Conservation (phyloP, 1,140 invertebrate genomes). For the Drosophila sturtevanti region DNA sequence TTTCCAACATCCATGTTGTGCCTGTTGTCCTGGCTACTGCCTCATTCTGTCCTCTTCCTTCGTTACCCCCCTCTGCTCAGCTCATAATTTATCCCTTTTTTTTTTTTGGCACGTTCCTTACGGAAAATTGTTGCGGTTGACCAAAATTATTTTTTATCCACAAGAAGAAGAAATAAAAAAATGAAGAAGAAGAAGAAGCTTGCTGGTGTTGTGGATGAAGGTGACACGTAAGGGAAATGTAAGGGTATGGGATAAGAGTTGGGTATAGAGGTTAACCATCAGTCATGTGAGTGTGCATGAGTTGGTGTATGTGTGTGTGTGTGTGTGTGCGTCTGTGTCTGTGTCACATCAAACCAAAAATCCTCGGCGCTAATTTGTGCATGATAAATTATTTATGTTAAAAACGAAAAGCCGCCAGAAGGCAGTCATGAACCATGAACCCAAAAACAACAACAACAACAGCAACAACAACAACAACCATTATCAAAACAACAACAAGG, state of each 20-base stretch:
- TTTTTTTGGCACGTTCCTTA: conserved; percentile 47
- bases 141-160: conserved; percentile 63
- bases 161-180: conserved; percentile 13
- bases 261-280: conserved; percentile 39
- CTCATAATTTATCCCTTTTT: conserved; percentile 53
- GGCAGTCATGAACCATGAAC: conserved; percentile 12
- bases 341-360: conserved; percentile 59
- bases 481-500: conserved; percentile 11
- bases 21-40: conserved; percentile 24
- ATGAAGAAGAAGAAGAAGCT: conserved; percentile 22
- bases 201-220: neutral
- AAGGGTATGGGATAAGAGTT: neutral
- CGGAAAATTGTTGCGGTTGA: conserved; percentile 73
- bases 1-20: conserved; percentile 11
- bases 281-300: conserved; percentile 37
- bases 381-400: conserved; percentile 82
- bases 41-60: conserved; percentile 32
- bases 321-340: conserved; percentile 14
- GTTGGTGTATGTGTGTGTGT: neutral
- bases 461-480: conserved; percentile 27
- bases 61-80: neutral
- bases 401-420: conserved; percentile 60
- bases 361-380: conserved; percentile 76
- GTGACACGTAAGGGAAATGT: neutral
- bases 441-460: conserved; percentile 16